These are phyloP conservation scores for Palythoa caribaeorum DNA, from an alignment of 92 coral and sea anemone genomes.

Conservation along the genomic window DNA sequence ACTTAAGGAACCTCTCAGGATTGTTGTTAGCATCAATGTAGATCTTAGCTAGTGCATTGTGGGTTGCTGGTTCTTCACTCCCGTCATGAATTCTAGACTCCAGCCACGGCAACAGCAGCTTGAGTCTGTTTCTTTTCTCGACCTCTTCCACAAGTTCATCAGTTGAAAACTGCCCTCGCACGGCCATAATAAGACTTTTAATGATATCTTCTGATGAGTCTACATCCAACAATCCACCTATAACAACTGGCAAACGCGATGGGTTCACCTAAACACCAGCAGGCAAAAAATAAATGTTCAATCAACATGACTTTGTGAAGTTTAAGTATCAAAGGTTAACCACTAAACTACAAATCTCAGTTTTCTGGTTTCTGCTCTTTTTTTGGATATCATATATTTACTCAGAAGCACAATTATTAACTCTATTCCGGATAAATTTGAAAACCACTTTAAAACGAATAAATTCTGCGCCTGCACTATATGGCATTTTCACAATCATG, in stretches of 20 bases:
- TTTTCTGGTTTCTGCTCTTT: no score
- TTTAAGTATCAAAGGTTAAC: no score
- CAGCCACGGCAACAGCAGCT: conserved; percentile 92
- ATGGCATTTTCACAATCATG: no score
- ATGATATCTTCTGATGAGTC: conserved; percentile 98
- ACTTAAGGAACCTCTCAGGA: conserved; percentile 99
- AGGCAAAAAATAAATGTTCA: neutral
- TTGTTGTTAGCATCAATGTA: conserved; percentile 98
- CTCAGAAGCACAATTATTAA: no score
- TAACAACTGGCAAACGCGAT: conserved; percentile 97
- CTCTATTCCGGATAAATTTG: no score
- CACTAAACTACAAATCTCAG: no score
- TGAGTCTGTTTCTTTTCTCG: conserved; percentile 94
- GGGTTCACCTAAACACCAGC: conserved; percentile 85
- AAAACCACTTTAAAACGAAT: no score
- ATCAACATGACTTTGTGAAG: no score
- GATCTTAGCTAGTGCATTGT: conserved; percentile 98
- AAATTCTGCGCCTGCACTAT: no score
- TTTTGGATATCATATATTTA: no score
- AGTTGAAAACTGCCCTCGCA: conserved; percentile 98
- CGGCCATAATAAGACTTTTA: conserved; percentile 97
- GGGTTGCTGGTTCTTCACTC: conserved; percentile 99
- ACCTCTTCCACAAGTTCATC: conserved; percentile 99
- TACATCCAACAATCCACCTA: conserved; percentile 96
- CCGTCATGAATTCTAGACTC: conserved; percentile 99